A percentile compares a stretch with the other conserved stretches of the same genome.
Evolutionary conservation across 30 jellyfish, hydroid and myxozoan species (phyloP).

Genomic region (Catostylus mosaicus): DNA sequence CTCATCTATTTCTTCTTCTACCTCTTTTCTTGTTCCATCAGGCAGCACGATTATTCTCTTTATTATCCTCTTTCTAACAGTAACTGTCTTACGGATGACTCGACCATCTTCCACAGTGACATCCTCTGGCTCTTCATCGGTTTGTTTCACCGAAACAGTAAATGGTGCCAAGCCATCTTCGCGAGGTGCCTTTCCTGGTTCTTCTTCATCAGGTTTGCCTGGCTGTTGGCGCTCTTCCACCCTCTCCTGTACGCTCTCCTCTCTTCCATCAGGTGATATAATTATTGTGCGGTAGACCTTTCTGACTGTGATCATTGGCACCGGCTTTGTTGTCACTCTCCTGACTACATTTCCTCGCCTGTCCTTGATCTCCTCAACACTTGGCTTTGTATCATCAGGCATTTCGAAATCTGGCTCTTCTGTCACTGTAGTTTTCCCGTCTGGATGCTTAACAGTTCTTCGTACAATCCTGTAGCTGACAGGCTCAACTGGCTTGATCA

Average conservation of each 20-base stretch:
- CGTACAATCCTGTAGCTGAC: conserved; percentile 35
- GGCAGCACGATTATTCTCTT: conserved; percentile 60
- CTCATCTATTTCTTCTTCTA: conserved; percentile 67
- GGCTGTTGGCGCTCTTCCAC: conserved; percentile 35
- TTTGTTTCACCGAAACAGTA: neutral
- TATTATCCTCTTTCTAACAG: conserved; percentile 68
- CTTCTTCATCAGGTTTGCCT: conserved; percentile 5
- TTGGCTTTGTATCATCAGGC: conserved; percentile 67
- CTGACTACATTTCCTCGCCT: conserved; percentile 29
- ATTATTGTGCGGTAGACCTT: conserved; percentile 44
- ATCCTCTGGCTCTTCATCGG: conserved; percentile 48
- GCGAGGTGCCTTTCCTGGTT: conserved; percentile 8
- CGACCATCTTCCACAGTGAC: conserved; percentile 40
- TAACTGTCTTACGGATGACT: conserved; percentile 51
- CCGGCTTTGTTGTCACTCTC: conserved; percentile 46
- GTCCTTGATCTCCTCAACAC: conserved; percentile 31
- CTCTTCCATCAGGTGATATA: conserved; percentile 54
- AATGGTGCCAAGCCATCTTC: conserved; percentile 24
- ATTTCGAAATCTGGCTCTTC: conserved; percentile 71
- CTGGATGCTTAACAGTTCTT: conserved; percentile 62
- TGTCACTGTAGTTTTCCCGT: conserved; percentile 42
- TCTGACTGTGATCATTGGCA: conserved; percentile 25
- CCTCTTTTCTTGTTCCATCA: conserved; percentile 73
- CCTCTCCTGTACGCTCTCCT: conserved; percentile 46
- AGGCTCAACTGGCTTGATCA: conserved; percentile 50